Conservation (phyloP, 2,113 vertebrate genomes). For the Sminthopsis crassicaudata region DNA sequence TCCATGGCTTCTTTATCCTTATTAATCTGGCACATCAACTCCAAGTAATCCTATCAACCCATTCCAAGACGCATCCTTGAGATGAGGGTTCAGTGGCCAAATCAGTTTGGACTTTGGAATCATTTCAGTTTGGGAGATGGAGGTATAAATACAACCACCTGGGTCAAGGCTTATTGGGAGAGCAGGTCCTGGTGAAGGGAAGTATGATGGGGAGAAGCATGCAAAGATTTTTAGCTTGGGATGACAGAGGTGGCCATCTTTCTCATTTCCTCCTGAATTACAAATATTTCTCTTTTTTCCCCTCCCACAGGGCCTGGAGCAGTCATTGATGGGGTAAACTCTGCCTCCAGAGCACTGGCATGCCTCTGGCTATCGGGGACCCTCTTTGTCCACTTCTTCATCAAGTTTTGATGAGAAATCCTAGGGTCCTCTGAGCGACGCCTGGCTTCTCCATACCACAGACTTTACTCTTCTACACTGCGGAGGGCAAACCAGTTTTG, state of each 20-base stretch:
- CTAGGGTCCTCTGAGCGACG: conserved; percentile 82
- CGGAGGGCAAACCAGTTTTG: conserved; percentile 82
- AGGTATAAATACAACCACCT: not conserved
- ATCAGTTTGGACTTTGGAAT: not conserved
- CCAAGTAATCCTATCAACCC: not conserved
- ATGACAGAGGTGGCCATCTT: not conserved
- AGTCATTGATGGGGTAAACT: conserved; percentile 91
- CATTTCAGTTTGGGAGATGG: not conserved
- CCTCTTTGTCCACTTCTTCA: conserved; percentile 88
- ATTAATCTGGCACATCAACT: not conserved
- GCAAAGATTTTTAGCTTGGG: conserved; percentile 40
- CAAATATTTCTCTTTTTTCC: conserved; percentile 58
- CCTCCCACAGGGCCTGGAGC: conserved; percentile 90
- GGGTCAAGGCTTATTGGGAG: not conserved
- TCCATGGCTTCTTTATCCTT: not conserved
- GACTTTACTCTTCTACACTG: conserved; percentile 86
- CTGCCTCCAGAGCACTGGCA: conserved; percentile 82
- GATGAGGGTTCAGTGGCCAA: not conserved
- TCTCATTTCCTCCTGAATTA: not conserved
- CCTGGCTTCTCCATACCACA: conserved; percentile 84
- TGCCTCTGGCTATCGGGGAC: conserved; percentile 89
- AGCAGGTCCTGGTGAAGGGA: not conserved
- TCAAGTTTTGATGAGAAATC: conserved; percentile 94
- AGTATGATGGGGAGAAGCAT: conserved; percentile 52
- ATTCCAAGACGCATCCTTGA: not conserved